phyloP scores from a whole-genome alignment of 92 coral and sea anemone species.

The Ricordea florida region DNA sequence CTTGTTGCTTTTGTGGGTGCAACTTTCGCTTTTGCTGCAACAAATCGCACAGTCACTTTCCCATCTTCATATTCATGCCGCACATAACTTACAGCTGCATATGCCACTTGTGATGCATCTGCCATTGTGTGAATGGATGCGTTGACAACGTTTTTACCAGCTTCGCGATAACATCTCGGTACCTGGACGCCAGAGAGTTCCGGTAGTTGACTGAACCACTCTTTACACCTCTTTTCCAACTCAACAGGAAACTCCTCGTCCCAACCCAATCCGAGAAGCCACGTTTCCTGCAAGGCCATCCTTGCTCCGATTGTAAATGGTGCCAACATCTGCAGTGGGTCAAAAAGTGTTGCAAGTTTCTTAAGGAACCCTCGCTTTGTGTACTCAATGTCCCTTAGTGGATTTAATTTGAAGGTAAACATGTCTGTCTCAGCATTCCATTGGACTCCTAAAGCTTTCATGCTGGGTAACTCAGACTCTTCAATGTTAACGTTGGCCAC shows the following conservation, averaged over 20 bases:
- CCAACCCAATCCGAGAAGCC: conserved; percentile 44
- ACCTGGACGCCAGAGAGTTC: conserved; percentile 2
- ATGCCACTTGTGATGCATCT: conserved; percentile 40
- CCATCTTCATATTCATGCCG: conserved; percentile 37
- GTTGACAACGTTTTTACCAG: neutral
- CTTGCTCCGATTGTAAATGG: conserved; percentile 49
- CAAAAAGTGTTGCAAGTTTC: conserved; percentile 24
- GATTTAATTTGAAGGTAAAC: too few species aligned
- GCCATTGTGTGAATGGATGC: conserved; percentile 46
- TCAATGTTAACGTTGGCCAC: conserved; percentile 42
- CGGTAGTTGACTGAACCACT: conserved; percentile 3
- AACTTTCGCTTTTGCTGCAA: conserved; percentile 67
- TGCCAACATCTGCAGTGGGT: conserved; percentile 48
- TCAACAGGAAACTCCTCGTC: conserved; percentile 47
- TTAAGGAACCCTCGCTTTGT: conserved; percentile 18
- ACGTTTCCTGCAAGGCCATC: conserved; percentile 55
- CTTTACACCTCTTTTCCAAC: conserved; percentile 4
- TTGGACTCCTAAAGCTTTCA: conserved; percentile 36
- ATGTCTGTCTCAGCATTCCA: conserved; percentile 42
- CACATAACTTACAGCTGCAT: conserved; percentile 53
- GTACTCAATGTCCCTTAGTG: neutral
- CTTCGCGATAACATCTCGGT: neutral
- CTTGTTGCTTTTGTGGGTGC: conserved; percentile 48
- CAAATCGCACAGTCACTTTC: conserved; percentile 25
- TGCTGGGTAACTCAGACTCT: conserved; percentile 40